Evolutionary conservation across 1,140 invertebrate species (phyloP), one percentile per base, ranked within the genome.

Genomic region (Drosophila hydei): DNA sequence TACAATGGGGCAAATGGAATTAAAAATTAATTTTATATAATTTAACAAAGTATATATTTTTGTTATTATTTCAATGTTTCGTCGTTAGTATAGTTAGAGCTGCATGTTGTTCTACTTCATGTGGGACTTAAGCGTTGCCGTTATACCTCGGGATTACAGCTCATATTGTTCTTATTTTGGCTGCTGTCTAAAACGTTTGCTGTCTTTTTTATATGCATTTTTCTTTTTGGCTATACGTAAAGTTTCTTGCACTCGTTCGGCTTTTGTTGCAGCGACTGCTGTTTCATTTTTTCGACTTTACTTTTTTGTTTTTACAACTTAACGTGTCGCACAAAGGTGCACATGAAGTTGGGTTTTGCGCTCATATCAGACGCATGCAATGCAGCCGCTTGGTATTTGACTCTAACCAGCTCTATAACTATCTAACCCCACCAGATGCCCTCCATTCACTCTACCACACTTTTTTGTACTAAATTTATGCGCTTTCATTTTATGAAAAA

Each of bases 401-500:
- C 77, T 77, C 77, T 80, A 68, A 84, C 75, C 72, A 60, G 60
- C 52, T 61, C 33, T 45, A 52, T 36, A 77, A 67, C 56, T 64
- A 60, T 52, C 71, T 59, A 25, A 16, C 54, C 36, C 18, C 4
- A 7, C 36, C 47, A 50, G n/a, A 16, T 33, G 16, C 8, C 14
- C 40, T 33, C 18, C 55, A 50, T 25, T 47, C 27, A 38, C 30
- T 25, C 50, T 4, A 14, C 18, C 25, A 27, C 27, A 19, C 38
- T 60, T 68, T 85, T 73, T 87, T 85, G 51, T 77, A 88, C 74
- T 74, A 90, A 90, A 90, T 90, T 90, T 90, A 90, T 90, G 88
- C 88, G 77, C 83, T 90, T 90, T 90, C 79, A 89, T 90, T 90
- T 90, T 79, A 79, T 87, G 84, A 87, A 90, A 90, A 90, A 90